Evolutionary conservation across 1,140 invertebrate genomes (phyloP).

Genomic region (Bombus haemorrhoidalis): DNA sequence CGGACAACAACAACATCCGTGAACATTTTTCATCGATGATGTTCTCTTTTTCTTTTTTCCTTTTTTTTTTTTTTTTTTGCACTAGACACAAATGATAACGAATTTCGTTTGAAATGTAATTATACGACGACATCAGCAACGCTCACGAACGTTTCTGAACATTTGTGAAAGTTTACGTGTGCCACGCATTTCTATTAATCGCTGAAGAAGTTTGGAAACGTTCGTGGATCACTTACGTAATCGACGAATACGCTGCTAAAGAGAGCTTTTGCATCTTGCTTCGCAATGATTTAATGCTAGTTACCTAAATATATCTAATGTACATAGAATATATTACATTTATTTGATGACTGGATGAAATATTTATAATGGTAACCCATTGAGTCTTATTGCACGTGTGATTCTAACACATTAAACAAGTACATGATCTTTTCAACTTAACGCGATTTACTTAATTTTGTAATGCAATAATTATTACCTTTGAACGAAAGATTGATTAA

Average conservation of each 20-base stretch:
- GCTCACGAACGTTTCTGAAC: neutral
- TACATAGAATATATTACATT: conserved; percentile 66
- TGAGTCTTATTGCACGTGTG: conserved; percentile 77
- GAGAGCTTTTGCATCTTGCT: conserved; percentile 54
- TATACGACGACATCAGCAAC: neutral
- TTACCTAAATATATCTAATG: conserved; percentile 33
- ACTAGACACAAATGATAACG: neutral
- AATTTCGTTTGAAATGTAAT: neutral
- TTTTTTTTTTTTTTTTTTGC: neutral
- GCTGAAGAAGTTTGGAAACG: neutral
- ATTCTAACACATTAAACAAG: conserved; percentile 64
- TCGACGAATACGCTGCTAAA: conserved; percentile 18
- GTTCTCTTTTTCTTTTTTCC: neutral
- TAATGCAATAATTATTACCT: conserved; percentile 23
- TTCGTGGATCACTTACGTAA: neutral
- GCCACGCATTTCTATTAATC: neutral
- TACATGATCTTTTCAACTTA: conserved; percentile 64
- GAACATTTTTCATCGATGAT: neutral
- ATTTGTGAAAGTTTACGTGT: neutral
- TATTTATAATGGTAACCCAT: conserved; percentile 78
- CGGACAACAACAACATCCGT: neutral
- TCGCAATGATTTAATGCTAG: conserved; percentile 43
- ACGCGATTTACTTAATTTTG: conserved; percentile 12
- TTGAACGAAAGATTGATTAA: conserved; percentile 7
- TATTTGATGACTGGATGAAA: conserved; percentile 71